Base-by-base conservation (phyloP, 2,113 vertebrate species). In the Cephalopholis sonnerati region DNA sequence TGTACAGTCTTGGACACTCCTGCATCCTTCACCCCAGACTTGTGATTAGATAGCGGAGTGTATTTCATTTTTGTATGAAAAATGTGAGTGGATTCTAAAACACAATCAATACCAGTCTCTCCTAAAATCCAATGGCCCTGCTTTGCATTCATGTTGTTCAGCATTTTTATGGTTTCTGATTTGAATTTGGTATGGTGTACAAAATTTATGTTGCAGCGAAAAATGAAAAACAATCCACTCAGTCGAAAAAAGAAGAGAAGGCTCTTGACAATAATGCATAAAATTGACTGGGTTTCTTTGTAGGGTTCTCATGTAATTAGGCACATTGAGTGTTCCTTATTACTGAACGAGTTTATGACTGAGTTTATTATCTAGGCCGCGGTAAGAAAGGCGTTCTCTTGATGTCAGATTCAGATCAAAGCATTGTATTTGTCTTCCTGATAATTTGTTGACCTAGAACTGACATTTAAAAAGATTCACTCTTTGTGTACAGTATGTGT, bases 381-480 rank as follows among this genome's bases (percentile, higher is more conserved):
- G 25, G 46, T 77, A 70, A 76, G 67, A 85, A 20, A 71, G 59
- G 44, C 29, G 9, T 12, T 82, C 36, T 59, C 50, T 29, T 85
- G 58, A 65, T n/a, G 11, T 72, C 29, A 63, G 50, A 63, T 77
- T 84, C 50, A 77, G 59, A 77, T 88, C 63, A 82, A 88, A 79
- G 58, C 53, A 44, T 15, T 25, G 53, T 32, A 57, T 77, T 69
- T 65, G 71, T 82, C 24, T 51, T 48, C 7, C 68, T 74, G 27
- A 77, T 75, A 15, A 53, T 36, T 58, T 53, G 24, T 74, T 68
- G 53, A 79, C 27, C 46, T 55, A 57, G 54, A 81, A 59, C 61
- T 82, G 78, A 78, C 27, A 75, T 67, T 41, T 27, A 4, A 61
- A 57, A 58, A 29, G 20, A 77, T 44, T 55, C 1, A 20, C 65